These are phyloP conservation scores for Globicephala melas DNA, from an alignment of 2,113 vertebrate species.

Conservation along the genomic window DNA sequence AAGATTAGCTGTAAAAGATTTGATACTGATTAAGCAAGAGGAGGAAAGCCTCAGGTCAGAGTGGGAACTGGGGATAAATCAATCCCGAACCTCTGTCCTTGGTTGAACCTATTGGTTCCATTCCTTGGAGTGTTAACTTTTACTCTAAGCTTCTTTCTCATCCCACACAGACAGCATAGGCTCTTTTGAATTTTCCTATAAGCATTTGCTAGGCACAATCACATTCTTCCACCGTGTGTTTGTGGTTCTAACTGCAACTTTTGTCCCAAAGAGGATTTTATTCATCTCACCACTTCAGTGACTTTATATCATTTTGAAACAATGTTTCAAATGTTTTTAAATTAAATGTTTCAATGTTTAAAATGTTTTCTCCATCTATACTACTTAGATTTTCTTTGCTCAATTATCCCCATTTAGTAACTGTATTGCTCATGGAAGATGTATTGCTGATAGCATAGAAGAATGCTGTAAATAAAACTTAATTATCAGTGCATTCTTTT, in stretches of 20 bases:
- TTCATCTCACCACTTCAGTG: neutral
- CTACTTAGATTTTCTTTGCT: neutral
- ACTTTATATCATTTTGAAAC: neutral
- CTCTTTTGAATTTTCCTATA: neutral
- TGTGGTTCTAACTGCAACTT: neutral
- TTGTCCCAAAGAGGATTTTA: neutral
- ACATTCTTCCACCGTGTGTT: neutral
- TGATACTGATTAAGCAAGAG: neutral
- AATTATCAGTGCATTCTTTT: neutral
- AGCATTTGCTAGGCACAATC: neutral
- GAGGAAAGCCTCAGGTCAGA: neutral
- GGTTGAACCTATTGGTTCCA: neutral
- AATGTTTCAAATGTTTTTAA: neutral
- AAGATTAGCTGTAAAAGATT: neutral
- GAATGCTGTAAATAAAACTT: slow-evolving; percentile 36
- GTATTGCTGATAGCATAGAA: neutral
- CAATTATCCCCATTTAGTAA: neutral
- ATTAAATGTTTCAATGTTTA: neutral
- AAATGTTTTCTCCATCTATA: neutral
- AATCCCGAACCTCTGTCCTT: neutral
- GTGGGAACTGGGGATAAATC: neutral
- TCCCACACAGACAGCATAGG: neutral
- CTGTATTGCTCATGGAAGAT: neutral
- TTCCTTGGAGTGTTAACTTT: neutral
- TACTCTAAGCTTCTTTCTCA: neutral